Evolutionary conservation across 2,797 vertebrate species (phyloP).

Genomic region (Bufotes viridis): DNA sequence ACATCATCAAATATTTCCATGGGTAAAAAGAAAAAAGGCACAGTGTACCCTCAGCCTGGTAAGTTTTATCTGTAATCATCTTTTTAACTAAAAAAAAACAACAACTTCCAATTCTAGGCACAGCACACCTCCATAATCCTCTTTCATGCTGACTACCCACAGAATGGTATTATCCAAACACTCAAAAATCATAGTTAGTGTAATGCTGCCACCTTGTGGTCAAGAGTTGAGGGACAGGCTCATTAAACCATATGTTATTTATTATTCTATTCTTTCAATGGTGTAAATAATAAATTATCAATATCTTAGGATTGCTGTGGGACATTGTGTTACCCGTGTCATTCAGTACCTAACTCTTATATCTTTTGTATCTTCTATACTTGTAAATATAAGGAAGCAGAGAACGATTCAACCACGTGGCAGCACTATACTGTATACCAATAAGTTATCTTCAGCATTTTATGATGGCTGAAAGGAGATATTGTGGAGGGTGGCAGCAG

Average conservation of each 20-base stretch:
- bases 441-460: no score
- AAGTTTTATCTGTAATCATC: not conserved
- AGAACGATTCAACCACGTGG: no score
- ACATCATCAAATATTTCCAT: not conserved
- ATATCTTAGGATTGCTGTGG: not conserved
- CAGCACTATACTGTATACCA: no score
- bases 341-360: no score
- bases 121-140: not conserved
- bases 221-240: not conserved
- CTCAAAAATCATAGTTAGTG: not conserved
- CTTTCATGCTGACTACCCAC: no score
- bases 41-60: not conserved
- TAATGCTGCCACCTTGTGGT: constrained; percentile 46
- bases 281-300: not conserved
- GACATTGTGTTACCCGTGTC: no score
- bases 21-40: not conserved
- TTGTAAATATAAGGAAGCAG: no score
- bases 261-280: not conserved
- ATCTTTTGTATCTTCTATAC: no score
- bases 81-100: not conserved
- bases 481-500: no score
- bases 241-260: not conserved
- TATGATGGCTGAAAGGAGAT: no score
- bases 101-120: not conserved
- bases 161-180: no score